Evolutionary conservation across 2,888 invertebrate genomes (phyloP).

Genomic region (Drosophila cracens): DNA sequence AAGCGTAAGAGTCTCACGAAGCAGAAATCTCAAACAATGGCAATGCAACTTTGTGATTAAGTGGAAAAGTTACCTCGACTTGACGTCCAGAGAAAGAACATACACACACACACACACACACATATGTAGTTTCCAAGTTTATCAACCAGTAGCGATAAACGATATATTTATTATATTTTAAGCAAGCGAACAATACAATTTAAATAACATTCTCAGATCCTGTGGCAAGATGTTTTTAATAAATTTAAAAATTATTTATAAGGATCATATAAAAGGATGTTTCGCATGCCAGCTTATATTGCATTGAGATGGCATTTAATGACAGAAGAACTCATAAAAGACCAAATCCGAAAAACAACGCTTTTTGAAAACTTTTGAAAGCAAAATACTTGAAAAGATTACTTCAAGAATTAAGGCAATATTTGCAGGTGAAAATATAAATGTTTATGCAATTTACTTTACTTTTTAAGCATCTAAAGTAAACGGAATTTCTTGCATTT

Average conservation of each 20-base stretch:
- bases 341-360: not conserved
- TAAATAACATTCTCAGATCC: not conserved
- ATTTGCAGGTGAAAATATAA: not conserved
- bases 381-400: not conserved
- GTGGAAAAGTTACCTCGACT: constrained; percentile 44
- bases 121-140: not conserved
- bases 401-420: not conserved
- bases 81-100: constrained; percentile 18
- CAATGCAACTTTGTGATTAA: constrained; percentile 50
- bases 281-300: not conserved
- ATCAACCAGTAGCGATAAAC: not conserved
- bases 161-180: not conserved
- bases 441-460: not conserved
- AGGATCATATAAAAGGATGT: not conserved
- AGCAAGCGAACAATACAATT: not conserved
- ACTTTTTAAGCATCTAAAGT: not conserved
- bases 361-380: not conserved
- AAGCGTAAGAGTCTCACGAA: constrained; percentile 41
- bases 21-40: constrained; percentile 29
- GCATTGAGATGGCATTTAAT: not conserved
- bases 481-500: too few relatives aligned
- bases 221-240: not conserved
- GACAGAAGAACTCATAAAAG: not conserved
- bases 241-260: not conserved
- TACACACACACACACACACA: not conserved